phyloP scores from a whole-genome alignment of 2,113 vertebrate species.

The Urocitellus parryii region DNA sequence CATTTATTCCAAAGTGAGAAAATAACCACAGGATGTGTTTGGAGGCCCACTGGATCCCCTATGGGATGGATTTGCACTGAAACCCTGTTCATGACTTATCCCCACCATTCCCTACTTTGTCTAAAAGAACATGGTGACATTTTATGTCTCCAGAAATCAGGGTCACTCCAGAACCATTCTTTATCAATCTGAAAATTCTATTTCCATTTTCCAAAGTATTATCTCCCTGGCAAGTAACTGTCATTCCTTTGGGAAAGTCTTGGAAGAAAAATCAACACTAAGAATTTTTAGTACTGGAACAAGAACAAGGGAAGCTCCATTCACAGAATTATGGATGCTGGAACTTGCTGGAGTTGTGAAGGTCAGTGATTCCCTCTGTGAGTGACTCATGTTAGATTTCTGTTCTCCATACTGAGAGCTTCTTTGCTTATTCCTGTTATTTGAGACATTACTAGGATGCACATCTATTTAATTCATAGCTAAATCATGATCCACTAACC shows the following conservation, averaged over 20 bases:
- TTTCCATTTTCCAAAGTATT: background rate
- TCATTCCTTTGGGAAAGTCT: background rate
- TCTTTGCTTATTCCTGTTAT: background rate
- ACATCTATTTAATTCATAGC: background rate
- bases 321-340: background rate
- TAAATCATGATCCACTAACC: background rate
- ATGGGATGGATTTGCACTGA: background rate
- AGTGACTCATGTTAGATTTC: background rate
- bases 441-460: background rate
- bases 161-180: background rate
- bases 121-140: background rate
- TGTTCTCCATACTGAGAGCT: too few species aligned
- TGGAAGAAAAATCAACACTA: background rate
- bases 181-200: background rate
- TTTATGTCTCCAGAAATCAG: background rate
- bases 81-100: background rate
- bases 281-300: background rate
- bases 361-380: background rate
- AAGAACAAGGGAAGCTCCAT: background rate
- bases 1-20: background rate
- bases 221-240: background rate
- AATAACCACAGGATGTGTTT: too few species aligned
- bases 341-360: background rate
- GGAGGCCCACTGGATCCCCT: too few species aligned
- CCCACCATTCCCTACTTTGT: background rate